phyloP scores from a whole-genome alignment of 2,888 invertebrate species.

The Criorhina ranunculi region DNA sequence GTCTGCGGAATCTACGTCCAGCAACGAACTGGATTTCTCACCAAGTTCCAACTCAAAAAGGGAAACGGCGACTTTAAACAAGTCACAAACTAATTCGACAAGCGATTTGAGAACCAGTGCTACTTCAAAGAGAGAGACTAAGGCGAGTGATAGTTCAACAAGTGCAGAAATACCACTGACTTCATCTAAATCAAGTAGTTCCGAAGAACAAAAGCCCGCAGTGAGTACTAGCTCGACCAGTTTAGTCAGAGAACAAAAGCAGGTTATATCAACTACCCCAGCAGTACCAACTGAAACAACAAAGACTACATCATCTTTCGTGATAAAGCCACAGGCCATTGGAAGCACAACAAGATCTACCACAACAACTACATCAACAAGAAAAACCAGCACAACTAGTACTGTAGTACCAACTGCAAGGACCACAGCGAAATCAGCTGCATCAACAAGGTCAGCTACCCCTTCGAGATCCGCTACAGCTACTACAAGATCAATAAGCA shows the following conservation, averaged over 20 bases:
- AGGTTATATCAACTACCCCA: neutral
- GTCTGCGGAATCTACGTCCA: neutral
- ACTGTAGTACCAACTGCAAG: no score
- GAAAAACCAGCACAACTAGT: no score
- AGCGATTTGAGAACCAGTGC: neutral
- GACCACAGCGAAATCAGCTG: no score
- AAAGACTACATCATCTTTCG: neutral
- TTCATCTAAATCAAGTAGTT: neutral
- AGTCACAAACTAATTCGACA: neutral
- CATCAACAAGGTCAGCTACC: no score
- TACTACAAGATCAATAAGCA: no score
- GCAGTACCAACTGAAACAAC: neutral
- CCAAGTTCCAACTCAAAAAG: conserved; percentile 18
- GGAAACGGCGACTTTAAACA: neutral
- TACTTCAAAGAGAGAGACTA: conserved; percentile 12
- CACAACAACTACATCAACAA: no score
- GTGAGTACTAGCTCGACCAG: neutral
- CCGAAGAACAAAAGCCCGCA: neutral
- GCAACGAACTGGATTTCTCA: neutral
- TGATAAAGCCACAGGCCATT: neutral
- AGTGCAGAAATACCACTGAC: neutral
- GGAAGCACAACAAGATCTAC: no score
- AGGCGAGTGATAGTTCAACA: neutral
- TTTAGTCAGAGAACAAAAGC: neutral
- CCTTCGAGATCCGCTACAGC: no score